A percentile compares a stretch with the other conserved stretches of the same genome.
Evolutionary conservation across 2,888 invertebrate genomes (phyloP).

Genomic region (Ophion ellenae): DNA sequence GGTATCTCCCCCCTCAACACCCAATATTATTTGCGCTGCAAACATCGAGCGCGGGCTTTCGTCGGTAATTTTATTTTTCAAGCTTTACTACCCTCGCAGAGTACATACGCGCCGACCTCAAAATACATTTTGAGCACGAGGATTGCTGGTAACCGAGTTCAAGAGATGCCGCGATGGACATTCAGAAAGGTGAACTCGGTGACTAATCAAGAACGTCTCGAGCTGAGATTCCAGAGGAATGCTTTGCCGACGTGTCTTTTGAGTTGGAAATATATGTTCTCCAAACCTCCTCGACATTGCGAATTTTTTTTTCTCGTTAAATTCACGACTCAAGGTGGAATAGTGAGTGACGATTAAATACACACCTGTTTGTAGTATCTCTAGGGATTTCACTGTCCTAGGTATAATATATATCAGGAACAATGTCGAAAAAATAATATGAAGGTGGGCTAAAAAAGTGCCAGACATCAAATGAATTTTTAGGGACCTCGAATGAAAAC

Average conservation of each 20-base stretch:
- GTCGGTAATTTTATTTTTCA: background rate
- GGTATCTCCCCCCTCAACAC: background rate
- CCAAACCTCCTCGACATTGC: background rate
- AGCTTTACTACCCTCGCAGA: background rate
- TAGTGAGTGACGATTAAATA: background rate
- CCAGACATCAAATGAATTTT: background rate
- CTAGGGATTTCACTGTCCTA: background rate
- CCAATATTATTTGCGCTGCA: background rate
- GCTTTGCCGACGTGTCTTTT: background rate
- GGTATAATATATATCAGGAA: background rate
- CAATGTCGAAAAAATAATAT: background rate
- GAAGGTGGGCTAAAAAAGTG: background rate
- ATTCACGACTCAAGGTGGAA: background rate
- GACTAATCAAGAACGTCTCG: background rate
- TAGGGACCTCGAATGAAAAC: no score
- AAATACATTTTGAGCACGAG: background rate
- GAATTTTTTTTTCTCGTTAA: background rate
- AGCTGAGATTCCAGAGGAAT: background rate
- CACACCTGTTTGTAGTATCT: background rate
- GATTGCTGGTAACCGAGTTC: background rate
- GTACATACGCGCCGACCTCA: background rate
- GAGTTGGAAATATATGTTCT: background rate
- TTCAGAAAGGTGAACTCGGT: background rate
- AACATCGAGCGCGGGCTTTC: background rate
- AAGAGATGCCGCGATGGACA: background rate